phyloP scores from a whole-genome alignment of 2,113 vertebrate species.

The Ictidomys tridecemlineatus region DNA sequence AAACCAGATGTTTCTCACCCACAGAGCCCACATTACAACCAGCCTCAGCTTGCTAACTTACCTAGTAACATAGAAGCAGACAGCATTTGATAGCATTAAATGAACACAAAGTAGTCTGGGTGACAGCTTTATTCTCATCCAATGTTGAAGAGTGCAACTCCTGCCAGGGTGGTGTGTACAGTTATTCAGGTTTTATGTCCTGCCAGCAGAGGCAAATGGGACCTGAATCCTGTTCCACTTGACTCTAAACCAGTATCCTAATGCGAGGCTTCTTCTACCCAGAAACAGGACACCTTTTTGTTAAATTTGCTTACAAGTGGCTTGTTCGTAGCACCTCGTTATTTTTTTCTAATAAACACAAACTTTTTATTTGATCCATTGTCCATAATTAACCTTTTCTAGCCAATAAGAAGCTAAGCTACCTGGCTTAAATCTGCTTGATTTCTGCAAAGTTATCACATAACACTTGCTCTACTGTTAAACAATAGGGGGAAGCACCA shows the following conservation, averaged over 20 bases:
- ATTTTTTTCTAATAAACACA: not conserved
- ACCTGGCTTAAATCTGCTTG: not conserved
- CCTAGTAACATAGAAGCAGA: not conserved
- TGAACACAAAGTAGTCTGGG: not conserved
- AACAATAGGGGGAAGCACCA: not conserved
- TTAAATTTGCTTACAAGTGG: not conserved
- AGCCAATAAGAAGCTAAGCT: not conserved
- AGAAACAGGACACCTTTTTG: not conserved
- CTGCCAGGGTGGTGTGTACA: not conserved
- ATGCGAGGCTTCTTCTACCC: not conserved
- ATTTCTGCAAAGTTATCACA: not conserved
- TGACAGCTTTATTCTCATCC: not conserved
- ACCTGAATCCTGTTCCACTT: not conserved
- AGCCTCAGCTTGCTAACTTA: not conserved
- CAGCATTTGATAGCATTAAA: not conserved
- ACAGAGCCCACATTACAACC: not conserved
- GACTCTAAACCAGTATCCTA: not conserved
- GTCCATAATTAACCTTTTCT: not conserved
- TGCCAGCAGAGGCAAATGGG: not conserved
- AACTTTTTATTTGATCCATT: not conserved
- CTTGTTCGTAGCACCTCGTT: not conserved
- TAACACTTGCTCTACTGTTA: not conserved
- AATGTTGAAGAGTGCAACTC: not conserved
- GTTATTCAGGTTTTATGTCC: not conserved
- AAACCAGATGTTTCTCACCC: not conserved